Evolutionary conservation across 2,113 vertebrate species (phyloP), one percentile per base, ranked within the genome.

Genomic region (Andinoacara biseriatus): DNA sequence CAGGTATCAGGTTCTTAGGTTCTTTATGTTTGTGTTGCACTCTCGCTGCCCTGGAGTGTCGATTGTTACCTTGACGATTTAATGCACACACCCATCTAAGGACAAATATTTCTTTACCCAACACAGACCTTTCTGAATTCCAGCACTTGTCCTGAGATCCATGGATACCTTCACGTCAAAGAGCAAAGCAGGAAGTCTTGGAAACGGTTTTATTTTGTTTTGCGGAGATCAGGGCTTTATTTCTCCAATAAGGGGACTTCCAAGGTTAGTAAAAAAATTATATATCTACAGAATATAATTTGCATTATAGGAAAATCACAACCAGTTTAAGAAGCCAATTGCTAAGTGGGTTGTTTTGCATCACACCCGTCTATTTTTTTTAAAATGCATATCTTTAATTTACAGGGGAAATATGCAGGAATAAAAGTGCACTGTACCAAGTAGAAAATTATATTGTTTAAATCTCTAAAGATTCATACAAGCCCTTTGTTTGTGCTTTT

Each of bases 241-340:
- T 98, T 97, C 95, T 99, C 98, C 86, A 99, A 96, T 80, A 99
- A 99, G 95, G 98, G 98, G 89, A 98, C 96, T 77, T 99, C 97
- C 81, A 99, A 99, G 97, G 98, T 99, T 93, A 93, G 94, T 86
- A 65, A 17, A 67, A 69, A 54, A 38, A 58, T 26, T 62, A 26
- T 26, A 26, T 9, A 0, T 31, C 11, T 7, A 17, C 29, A 61
- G 20, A 58, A 17, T n/a, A 1, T n/a, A 14, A 1, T 33, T 20
- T 74, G 38, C 49, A 61, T 75, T 62, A 38, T 52, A 0, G 2
- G 18, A 52, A 52, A 72, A 72, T 72, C 24, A 72, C 22, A 67
- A 22, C 3, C 20, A 52, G 26, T 72, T 72, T 72, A 3, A 31
- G 46, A 63, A 49, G 15, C 9, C 26, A 22, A 20, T 52, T 52